phyloP scores from a whole-genome alignment of 2,113 vertebrate genomes.

The Cebidichthys violaceus region DNA sequence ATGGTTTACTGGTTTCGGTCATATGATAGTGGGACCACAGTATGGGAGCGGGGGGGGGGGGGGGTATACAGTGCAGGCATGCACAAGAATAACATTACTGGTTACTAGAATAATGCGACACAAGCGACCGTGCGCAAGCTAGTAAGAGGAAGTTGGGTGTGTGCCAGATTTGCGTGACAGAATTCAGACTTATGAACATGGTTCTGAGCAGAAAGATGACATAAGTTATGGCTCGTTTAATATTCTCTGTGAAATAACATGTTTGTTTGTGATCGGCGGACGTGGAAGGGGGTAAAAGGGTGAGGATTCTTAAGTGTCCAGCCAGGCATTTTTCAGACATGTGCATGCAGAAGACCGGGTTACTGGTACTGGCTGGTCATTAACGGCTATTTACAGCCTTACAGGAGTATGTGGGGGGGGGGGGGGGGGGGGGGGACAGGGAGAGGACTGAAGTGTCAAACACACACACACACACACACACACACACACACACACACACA shows the following conservation, averaged over 20 bases:
- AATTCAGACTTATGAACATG: not conserved
- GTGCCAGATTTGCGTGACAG: not conserved
- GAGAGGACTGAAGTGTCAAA: slow-evolving; percentile 32
- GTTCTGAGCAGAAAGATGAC: not conserved
- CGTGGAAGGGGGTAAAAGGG: slow-evolving; percentile 7
- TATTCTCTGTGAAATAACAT: not conserved
- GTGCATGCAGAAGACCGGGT: slow-evolving; percentile 82
- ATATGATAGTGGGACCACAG: slow-evolving; percentile 41
- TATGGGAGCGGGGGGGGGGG: slow-evolving; percentile 28
- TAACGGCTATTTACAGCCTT: slow-evolving; percentile 88
- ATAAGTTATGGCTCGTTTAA: too few species aligned
- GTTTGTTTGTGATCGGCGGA: not conserved
- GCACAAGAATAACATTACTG: slow-evolving; percentile 14
- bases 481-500: slow-evolving; percentile 31
- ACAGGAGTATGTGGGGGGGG: slow-evolving; percentile 34
- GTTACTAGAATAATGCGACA: slow-evolving; percentile 40
- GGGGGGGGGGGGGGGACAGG: slow-evolving; percentile 18
- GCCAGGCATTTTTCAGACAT: slow-evolving; percentile 79
- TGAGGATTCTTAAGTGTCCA: slow-evolving; percentile 60
- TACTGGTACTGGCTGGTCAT: slow-evolving; percentile 83
- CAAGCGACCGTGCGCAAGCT: not conserved
- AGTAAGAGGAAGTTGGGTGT: not conserved
- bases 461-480: slow-evolving; percentile 1
- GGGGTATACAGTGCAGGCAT: slow-evolving; percentile 14
- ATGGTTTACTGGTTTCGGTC: slow-evolving; percentile 70